These are phyloP conservation scores for Acipenser ruthenus DNA, from an alignment of 2,797 vertebrate species.

Conservation along the genomic window DNA sequence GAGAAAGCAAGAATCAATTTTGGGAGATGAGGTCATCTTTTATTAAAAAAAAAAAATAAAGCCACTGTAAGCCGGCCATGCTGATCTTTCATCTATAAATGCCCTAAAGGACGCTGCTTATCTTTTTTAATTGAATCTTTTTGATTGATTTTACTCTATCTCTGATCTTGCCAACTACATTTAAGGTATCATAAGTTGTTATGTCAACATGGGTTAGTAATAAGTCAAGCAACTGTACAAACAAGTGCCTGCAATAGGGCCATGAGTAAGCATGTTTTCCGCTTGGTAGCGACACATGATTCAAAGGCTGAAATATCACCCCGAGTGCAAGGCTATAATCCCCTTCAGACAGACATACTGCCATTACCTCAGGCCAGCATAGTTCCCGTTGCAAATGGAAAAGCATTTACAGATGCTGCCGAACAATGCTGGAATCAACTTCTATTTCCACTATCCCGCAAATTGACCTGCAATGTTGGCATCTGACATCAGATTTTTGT, in stretches of 20 bases:
- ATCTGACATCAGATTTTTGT: too few relatives aligned
- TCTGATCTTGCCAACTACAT: slow-evolving; percentile 28
- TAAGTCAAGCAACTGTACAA: slow-evolving; percentile 31
- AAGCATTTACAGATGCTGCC: too few relatives aligned
- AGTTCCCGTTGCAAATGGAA: too few relatives aligned
- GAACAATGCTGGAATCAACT: too few relatives aligned
- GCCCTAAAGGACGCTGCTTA: slow-evolving; percentile 67
- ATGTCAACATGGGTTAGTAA: slow-evolving; percentile 47
- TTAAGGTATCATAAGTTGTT: slow-evolving; percentile 33
- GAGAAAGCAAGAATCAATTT: slow-evolving; percentile 70
- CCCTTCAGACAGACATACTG: too few relatives aligned
- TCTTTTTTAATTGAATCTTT: slow-evolving; percentile 66
- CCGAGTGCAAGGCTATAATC: too few relatives aligned
- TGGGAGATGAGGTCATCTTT: slow-evolving; percentile 79
- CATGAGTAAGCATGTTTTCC: neutral
- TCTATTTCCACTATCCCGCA: too few relatives aligned
- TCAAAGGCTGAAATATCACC: too few relatives aligned
- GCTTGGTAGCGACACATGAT: too few relatives aligned
- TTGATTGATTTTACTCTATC: slow-evolving; percentile 58
- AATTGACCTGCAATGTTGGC: too few relatives aligned
- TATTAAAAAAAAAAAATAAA: slow-evolving; percentile 77
- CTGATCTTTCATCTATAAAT: slow-evolving; percentile 62
- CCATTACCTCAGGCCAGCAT: too few relatives aligned
- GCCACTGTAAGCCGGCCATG: slow-evolving; percentile 16
- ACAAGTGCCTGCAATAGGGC: slow-evolving; percentile 20